Evolutionary conservation across 2,113 vertebrate genomes (phyloP).

Genomic region (Lanius ludovicianus): DNA sequence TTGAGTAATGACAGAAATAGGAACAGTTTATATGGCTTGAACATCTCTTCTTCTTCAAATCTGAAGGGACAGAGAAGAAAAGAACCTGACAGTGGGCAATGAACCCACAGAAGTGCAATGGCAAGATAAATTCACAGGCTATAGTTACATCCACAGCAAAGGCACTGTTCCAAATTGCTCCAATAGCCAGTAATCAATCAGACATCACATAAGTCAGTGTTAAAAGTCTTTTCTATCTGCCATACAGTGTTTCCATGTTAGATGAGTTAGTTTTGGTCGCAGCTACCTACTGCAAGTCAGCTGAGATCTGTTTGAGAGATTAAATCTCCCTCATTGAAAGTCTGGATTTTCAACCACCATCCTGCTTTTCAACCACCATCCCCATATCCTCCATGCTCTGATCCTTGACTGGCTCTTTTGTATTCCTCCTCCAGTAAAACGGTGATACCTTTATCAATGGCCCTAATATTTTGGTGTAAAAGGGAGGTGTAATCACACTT

Average conservation of each 20-base stretch:
- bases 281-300: not conserved
- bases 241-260: not conserved
- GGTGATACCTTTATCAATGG: not conserved
- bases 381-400: not conserved
- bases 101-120: not conserved
- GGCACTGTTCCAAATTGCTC: not conserved
- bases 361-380: not conserved
- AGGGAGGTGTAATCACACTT: not conserved
- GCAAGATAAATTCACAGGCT: not conserved
- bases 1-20: not conserved
- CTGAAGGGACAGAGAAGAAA: not conserved
- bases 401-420: not conserved
- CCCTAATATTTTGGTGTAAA: not conserved
- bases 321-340: not conserved
- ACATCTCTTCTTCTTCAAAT: not conserved
- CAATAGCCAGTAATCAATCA: not conserved
- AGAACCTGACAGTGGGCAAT: not conserved
- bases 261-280: not conserved
- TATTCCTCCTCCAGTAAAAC: not conserved
- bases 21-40: not conserved
- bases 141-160: not conserved
- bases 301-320: not conserved
- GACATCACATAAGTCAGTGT: not conserved
- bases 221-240: not conserved
- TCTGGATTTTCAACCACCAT: not conserved